phyloP scores from a whole-genome alignment of 2,113 vertebrate genomes.

The Rhipidura dahli region DNA sequence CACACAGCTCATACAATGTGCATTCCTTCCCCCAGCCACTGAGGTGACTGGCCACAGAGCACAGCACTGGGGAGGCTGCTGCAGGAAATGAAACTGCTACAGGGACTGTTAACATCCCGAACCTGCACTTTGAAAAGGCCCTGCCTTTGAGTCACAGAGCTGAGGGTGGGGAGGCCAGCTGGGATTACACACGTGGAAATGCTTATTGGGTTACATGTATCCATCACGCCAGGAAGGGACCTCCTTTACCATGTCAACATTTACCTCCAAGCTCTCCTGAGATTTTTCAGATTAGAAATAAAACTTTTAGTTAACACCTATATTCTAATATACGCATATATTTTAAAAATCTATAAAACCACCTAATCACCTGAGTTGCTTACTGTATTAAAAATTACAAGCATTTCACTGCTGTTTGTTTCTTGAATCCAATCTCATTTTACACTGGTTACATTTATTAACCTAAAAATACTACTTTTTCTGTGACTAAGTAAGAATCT shows the following conservation, averaged over 20 bases:
- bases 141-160: background rate
- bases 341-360: background rate
- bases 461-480: background rate
- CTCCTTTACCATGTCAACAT: background rate
- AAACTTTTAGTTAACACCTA: background rate
- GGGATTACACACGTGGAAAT: background rate
- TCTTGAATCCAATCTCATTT: background rate
- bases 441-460: background rate
- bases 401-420: background rate
- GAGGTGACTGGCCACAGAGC: background rate
- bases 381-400: background rate
- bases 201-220: fast-evolving
- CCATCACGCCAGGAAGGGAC: background rate
- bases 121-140: background rate
- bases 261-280: background rate
- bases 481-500: background rate
- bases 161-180: background rate
- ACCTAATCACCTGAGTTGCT: background rate
- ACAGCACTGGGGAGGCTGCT: background rate
- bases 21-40: fast-evolving
- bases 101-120: background rate
- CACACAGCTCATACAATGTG: fast-evolving
- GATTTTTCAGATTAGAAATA: background rate
- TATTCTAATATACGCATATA: background rate
- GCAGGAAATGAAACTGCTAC: background rate